These are phyloP conservation scores for Hipposideros larvatus DNA, from an alignment of 2,797 vertebrate genomes.

Conservation along the genomic window DNA sequence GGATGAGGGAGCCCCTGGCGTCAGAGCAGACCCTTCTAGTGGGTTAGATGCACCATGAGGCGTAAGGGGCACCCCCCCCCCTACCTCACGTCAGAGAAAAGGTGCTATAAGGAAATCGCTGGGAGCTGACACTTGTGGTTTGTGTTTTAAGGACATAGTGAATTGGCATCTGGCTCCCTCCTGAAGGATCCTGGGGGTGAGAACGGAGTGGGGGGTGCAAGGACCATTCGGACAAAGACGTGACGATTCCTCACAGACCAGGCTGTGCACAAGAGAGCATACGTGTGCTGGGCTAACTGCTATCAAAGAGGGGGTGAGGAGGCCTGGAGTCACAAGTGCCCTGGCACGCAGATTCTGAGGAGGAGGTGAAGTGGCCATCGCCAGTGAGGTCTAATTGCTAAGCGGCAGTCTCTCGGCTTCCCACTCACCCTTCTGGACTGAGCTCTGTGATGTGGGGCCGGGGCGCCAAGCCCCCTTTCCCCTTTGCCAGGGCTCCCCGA, in stretches of 20 bases:
- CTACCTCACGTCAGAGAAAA: background rate
- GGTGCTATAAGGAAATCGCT: background rate
- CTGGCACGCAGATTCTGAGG: accelerated
- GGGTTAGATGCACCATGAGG: no score
- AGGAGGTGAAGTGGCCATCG: no score
- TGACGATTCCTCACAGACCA: accelerated
- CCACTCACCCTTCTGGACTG: accelerated
- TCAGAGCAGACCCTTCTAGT: background rate
- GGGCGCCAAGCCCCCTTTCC: accelerated
- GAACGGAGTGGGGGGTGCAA: accelerated
- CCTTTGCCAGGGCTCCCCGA: no score
- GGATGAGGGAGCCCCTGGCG: background rate
- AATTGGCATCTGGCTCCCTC: background rate
- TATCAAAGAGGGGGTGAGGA: background rate
- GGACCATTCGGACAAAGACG: background rate
- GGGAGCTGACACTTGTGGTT: background rate
- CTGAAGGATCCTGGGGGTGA: no score
- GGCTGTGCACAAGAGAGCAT: no score
- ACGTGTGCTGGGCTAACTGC: no score
- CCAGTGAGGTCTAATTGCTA: accelerated
- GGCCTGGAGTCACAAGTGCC: accelerated
- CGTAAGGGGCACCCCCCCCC: no score
- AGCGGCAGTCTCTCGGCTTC: background rate
- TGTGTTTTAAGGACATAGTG: background rate
- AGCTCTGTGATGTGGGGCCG: no score